Base-by-base conservation (phyloP, 2,113 vertebrate genomes). In the Melanocharis versteri region DNA sequence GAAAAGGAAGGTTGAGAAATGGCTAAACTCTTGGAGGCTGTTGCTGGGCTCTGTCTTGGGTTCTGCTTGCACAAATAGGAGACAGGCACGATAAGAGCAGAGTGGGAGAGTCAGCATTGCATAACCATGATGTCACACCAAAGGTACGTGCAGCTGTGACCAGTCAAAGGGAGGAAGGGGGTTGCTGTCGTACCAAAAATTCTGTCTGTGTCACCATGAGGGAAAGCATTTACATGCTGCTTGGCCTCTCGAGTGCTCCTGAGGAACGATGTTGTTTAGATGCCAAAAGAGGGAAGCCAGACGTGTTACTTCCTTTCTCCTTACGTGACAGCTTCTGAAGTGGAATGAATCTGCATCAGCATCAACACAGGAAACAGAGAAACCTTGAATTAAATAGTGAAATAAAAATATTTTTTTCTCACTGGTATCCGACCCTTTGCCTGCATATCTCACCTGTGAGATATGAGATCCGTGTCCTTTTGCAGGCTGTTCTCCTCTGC, bases 291-390 rank as follows among this genome's bases (percentile, higher is more conserved):
- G 24, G 24, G 40, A 80, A 97, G 90, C 51, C 93, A 91, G 92
- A 93, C 66, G 42, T 96, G 82, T 95, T 96, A 69, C 31, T 97
- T 95, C 65, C 88, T 96, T 92, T 89, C 44, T 94, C 83, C 17
- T 48, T 89, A 23, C 2, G 1, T 94, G 90, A 92, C 53, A 3
- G 88, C 83, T 90, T 96, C 85, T 87, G 80, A 84, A 75, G 47
- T 45, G 69, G 76, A 90, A 70, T 76, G 56, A 84, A 70, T 94
- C 60, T 73, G 35, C 69, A 75, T 87, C 51, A 40, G 31, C 93
- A 75, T 90, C 88, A 84, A 53, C 50, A 66, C 13, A 68, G 79
- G 64, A 31, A 96, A 81, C 76, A 84, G 92, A 93, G 47, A 90
- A 92, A 84, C 83, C 92, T 87, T 92, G 88, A 87, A 84, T 87